Evolutionary conservation across 2,888 invertebrate species (phyloP), one percentile per base, ranked within the genome.

Genomic region (Allophyes oxyacanthae): DNA sequence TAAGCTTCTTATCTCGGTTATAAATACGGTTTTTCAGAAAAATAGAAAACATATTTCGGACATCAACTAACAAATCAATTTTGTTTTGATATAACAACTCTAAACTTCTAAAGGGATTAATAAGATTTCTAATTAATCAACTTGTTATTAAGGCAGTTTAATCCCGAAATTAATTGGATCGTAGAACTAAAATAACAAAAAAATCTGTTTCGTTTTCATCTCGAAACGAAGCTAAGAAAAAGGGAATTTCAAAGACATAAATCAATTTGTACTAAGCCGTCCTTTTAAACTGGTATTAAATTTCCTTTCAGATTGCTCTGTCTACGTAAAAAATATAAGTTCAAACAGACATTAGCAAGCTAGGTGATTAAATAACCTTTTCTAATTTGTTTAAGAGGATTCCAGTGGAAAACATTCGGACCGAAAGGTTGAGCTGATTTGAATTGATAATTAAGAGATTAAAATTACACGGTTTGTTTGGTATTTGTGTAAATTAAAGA

Each of bases 201-300:
- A 58, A 65, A 66, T 60, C 50, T n/a, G 61, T 64, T 53, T 49
- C 20, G 50, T 66, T 64, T 60, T 32, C 38, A 58, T 55, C 51
- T 48, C 58, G 49, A 64, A 72, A 65, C 57, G 51, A 64, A 53
- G 20, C 45, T 11, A 37, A 43, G 49, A 65, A 51, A 60, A 54
- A 51, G 69, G 68, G 61, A 55, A 63, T 58, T 44, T 37, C 13
- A 41, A 64, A 57, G 53, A 63, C 58, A 72, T 78, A 74, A 81
- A 79, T 80, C 71, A 77, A 75, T 72, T 78, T 64, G 64, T 44
- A 69, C 58, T 54, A 67, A 67, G 58, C 57, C 52, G 20, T 59
- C 43, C 30, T 56, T 67, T 65, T 57, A 67, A 66, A 72, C 51
- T 64, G 65, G 57, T 42, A 65, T 58, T 62, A 62, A 64, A 52